These are phyloP conservation scores for Cheilosia vulpina DNA, from an alignment of 2,888 invertebrate species.

Conservation along the genomic window DNA sequence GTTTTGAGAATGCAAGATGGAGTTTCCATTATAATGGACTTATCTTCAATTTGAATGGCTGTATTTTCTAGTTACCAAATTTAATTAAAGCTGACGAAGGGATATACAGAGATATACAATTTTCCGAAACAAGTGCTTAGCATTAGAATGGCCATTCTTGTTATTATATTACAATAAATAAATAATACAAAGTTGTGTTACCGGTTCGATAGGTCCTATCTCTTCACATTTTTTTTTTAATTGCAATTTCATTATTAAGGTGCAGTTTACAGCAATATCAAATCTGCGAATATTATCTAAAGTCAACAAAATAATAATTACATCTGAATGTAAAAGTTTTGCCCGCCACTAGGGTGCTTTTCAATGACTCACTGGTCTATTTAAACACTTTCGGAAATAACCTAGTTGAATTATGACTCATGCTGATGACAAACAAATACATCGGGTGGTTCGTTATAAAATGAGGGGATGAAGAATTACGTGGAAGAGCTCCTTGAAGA, in stretches of 20 bases:
- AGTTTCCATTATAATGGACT: too few species aligned
- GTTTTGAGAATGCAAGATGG: too few species aligned
- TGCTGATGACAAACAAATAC: background rate
- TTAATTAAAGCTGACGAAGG: too few species aligned
- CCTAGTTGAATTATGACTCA: background rate
- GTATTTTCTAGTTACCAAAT: too few species aligned
- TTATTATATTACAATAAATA: too few species aligned
- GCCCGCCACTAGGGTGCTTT: background rate
- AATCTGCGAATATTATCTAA: slow-evolving; percentile 2
- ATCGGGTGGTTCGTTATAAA: background rate
- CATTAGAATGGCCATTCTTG: too few species aligned
- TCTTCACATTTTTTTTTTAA: background rate
- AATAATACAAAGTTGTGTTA: too few species aligned
- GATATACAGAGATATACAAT: too few species aligned
- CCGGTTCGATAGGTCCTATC: background rate
- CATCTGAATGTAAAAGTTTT: background rate
- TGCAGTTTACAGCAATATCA: background rate
- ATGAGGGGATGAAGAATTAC: background rate
- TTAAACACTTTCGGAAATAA: slow-evolving; percentile 2
- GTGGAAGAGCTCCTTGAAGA: too few species aligned
- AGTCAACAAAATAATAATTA: slow-evolving; percentile 6
- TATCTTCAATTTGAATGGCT: too few species aligned
- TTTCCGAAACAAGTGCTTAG: too few species aligned
- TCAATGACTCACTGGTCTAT: slow-evolving; percentile 11
- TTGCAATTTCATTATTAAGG: background rate